These are phyloP conservation scores for Malurus melanocephalus DNA, from an alignment of 2,113 vertebrate species.

Conservation along the genomic window DNA sequence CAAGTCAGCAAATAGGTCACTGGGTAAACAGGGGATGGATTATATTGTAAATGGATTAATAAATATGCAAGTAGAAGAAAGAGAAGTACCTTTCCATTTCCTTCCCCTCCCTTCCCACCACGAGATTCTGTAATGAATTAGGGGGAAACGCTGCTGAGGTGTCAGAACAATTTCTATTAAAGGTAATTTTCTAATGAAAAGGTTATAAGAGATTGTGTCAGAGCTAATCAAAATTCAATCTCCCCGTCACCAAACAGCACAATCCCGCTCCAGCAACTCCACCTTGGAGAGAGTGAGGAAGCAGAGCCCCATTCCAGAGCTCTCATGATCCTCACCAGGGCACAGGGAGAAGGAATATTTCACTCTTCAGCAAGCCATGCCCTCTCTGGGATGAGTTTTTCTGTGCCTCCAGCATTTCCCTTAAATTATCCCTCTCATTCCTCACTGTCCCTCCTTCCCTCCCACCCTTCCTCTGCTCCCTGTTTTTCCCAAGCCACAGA, in stretches of 20 bases:
- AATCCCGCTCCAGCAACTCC: not conserved
- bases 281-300: not conserved
- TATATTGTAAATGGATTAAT: not conserved
- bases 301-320: not conserved
- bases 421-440: not conserved
- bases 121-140: constrained; percentile 41
- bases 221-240: constrained; percentile 69
- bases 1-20: not conserved
- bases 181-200: constrained; percentile 80
- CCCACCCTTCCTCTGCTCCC: not conserved
- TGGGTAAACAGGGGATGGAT: not conserved
- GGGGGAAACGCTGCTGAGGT: constrained; percentile 63
- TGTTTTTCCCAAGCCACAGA: not conserved
- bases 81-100: not conserved
- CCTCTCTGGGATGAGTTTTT: not conserved
- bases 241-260: constrained; percentile 16
- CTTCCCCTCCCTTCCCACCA: not conserved
- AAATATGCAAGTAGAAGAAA: not conserved
- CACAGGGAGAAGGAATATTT: not conserved
- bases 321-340: not conserved
- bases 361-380: not conserved
- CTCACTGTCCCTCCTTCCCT: not conserved
- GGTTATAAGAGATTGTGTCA: constrained; percentile 66
- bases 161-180: constrained; percentile 79
- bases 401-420: not conserved